Conservation (phyloP, 2,113 vertebrate species). For the Montifringilla adamsi region DNA sequence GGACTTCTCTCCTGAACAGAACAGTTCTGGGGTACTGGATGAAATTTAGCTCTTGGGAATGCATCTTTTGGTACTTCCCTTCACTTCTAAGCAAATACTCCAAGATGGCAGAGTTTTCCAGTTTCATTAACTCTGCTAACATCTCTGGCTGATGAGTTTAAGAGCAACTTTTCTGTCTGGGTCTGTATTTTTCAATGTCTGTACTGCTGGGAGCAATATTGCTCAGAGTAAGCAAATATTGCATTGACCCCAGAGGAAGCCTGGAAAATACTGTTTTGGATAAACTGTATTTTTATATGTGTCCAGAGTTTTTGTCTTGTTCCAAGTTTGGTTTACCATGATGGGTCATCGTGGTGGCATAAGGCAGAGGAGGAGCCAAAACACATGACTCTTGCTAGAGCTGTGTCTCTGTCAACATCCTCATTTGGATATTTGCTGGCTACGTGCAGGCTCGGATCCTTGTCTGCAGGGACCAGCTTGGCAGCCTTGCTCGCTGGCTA, state of each 20-base stretch:
- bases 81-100: not conserved
- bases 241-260: not conserved
- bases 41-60: not conserved
- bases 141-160: not conserved
- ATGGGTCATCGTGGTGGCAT: not conserved
- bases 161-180: not conserved
- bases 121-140: not conserved
- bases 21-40: not conserved
- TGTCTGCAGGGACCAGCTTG: not conserved
- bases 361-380: slow-evolving; percentile 1
- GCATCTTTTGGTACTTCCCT: not conserved
- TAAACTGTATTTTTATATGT: not conserved
- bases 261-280: not conserved
- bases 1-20: not conserved
- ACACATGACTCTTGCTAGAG: not conserved
- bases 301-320: not conserved
- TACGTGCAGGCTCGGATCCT: not conserved
- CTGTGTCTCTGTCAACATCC: not conserved
- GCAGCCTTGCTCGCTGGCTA: not conserved
- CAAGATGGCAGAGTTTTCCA: not conserved
- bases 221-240: not conserved
- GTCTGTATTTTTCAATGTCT: not conserved
- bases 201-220: not conserved
- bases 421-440: not conserved
- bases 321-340: not conserved